A percentile compares a stretch with the other conserved stretches of the same genome.
Evolutionary conservation across 1,140 invertebrate species (phyloP).

Genomic region (Conus betulinus): DNA sequence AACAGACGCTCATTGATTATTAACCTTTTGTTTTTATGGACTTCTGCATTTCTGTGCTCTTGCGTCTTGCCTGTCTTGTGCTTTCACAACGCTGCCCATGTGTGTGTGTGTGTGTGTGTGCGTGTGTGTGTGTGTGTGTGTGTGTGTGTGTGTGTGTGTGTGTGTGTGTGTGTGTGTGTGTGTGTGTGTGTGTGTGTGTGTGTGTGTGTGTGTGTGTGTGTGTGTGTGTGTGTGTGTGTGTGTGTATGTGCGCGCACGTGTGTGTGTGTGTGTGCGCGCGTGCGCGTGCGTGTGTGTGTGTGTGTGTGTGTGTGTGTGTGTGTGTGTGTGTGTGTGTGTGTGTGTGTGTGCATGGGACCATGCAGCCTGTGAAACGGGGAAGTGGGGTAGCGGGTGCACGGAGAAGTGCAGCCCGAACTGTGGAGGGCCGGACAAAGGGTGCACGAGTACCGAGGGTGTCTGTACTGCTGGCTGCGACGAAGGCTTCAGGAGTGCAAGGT

Average conservation of each 20-base stretch:
- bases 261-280: background rate
- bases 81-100: too few relatives aligned
- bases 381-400: conserved; percentile 10
- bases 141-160: too few relatives aligned
- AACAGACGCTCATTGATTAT: too few relatives aligned
- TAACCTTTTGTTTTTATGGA: too few relatives aligned
- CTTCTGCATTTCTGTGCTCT: too few relatives aligned
- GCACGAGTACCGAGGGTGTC: conserved; percentile 17
- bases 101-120: too few relatives aligned
- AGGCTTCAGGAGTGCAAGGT: conserved; percentile 8
- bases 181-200: too few relatives aligned
- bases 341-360: background rate
- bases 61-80: too few relatives aligned
- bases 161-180: too few relatives aligned
- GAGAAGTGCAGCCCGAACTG: conserved; percentile 29
- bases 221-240: background rate
- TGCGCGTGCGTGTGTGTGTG: background rate
- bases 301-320: conserved; percentile 10
- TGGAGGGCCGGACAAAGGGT: background rate
- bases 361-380: conserved; percentile 18
- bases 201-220: too few relatives aligned
- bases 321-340: background rate
- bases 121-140: too few relatives aligned
- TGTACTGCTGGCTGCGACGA: conserved; percentile 27
- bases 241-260: background rate